Conservation (phyloP, 2,888 invertebrate genomes). For the Dicyrtomina minuta region DNA sequence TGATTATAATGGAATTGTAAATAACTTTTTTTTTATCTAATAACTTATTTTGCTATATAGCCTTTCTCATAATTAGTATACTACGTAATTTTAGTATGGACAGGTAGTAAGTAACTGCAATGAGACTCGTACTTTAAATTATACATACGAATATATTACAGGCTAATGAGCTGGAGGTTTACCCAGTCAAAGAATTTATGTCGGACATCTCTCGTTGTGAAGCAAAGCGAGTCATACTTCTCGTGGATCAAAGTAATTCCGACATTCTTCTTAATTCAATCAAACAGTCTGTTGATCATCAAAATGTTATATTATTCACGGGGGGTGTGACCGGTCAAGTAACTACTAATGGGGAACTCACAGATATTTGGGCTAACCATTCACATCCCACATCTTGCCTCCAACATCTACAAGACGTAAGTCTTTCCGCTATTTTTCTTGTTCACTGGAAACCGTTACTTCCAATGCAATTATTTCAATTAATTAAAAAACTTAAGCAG, state of each 20-base stretch:
- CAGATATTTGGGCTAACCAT: slow-evolving; percentile 46
- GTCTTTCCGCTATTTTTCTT: neutral
- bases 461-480: neutral
- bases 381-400: slow-evolving; percentile 45
- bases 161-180: slow-evolving; percentile 56
- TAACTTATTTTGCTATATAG: neutral
- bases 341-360: slow-evolving; percentile 47
- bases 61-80: neutral
- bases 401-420: slow-evolving; percentile 45
- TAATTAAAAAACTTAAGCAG: too few relatives aligned
- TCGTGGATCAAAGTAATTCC: slow-evolving; percentile 60
- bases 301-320: slow-evolving; percentile 46
- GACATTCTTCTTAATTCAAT: slow-evolving; percentile 52
- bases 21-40: slow-evolving; percentile 30
- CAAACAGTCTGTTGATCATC: slow-evolving; percentile 45
- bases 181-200: slow-evolving; percentile 59
- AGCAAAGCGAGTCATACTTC: slow-evolving; percentile 58
- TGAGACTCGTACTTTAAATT: neutral
- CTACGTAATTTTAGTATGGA: too few relatives aligned
- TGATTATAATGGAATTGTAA: slow-evolving; percentile 60
- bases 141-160: slow-evolving; percentile 23
- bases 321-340: slow-evolving; percentile 43
- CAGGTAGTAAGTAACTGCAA: too few relatives aligned
- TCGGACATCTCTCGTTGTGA: slow-evolving; percentile 58
- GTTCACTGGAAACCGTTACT: too few relatives aligned